Conservation (phyloP, 2,888 invertebrate genomes). For the Hemistola chrysoprasaria region DNA sequence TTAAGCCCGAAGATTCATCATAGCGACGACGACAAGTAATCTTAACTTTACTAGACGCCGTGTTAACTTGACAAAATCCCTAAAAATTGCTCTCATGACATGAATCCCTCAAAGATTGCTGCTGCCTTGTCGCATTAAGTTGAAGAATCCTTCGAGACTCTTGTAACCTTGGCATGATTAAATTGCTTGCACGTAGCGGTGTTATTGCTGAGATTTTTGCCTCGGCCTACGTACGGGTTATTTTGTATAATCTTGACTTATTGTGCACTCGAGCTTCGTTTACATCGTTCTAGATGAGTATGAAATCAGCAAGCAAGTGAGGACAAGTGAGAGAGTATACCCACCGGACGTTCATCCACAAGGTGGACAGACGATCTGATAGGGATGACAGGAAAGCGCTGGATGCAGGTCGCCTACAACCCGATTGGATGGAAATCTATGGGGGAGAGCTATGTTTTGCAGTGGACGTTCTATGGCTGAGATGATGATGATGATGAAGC, state of each 20-base stretch:
- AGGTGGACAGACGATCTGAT: too few species aligned
- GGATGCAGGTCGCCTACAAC: too few species aligned
- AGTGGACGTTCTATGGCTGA: too few species aligned
- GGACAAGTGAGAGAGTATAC: too few species aligned
- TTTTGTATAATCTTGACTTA: constrained; percentile 40
- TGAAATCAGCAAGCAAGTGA: too few species aligned
- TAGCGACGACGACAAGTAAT: constrained; percentile 5
- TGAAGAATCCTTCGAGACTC: constrained; percentile 13
- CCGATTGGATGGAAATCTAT: too few species aligned
- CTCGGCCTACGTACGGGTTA: constrained; percentile 38
- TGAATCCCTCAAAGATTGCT: constrained; percentile 6
- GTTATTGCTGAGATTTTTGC: constrained; percentile 63
- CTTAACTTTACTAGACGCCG: constrained; percentile 7
- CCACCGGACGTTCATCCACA: too few species aligned
- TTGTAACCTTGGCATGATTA: constrained; percentile 24
- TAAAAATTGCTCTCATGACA: constrained; percentile 6
- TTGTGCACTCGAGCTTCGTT: constrained; percentile 14
- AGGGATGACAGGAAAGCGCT: too few species aligned
- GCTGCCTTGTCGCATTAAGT: too few species aligned
- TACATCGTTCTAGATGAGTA: constrained; percentile 4
- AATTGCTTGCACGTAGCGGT: constrained; percentile 41
- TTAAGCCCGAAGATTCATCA: constrained; percentile 8
- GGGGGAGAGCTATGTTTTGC: too few species aligned
- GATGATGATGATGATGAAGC: too few species aligned
- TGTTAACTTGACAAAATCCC: constrained; percentile 15